These are phyloP conservation scores for Hydropsyche tenuis DNA, from an alignment of 1,140 invertebrate species.

Conservation along the genomic window DNA sequence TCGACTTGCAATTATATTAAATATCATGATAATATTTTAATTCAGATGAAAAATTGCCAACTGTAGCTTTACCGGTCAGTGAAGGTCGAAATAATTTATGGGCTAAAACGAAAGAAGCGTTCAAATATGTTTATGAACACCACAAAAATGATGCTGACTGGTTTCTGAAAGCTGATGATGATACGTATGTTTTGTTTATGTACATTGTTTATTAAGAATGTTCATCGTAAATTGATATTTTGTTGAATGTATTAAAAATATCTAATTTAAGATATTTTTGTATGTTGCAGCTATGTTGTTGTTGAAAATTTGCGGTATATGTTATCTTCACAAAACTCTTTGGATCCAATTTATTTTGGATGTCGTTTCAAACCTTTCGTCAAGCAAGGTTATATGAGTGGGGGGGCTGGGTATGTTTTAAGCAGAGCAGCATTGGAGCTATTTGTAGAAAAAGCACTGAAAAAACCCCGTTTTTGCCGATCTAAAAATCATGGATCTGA, in stretches of 20 bases:
- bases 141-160: slow-evolving; percentile 86
- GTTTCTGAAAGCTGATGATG: slow-evolving; percentile 95
- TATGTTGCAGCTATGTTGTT: slow-evolving; percentile 76
- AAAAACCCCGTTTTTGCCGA: slow-evolving; percentile 73
- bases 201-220: too few relatives aligned
- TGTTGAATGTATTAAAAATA: too few relatives aligned
- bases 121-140: slow-evolving; percentile 85
- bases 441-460: slow-evolving; percentile 77
- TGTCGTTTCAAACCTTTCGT: slow-evolving; percentile 89
- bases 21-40: neutral
- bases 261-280: too few relatives aligned
- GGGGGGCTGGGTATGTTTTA: slow-evolving; percentile 91
- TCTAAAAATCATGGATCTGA: slow-evolving; percentile 81
- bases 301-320: slow-evolving; percentile 92
- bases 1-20: neutral
- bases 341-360: slow-evolving; percentile 84
- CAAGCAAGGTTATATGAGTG: slow-evolving; percentile 91
- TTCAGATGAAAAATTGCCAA: slow-evolving; percentile 71
- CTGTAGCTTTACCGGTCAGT: slow-evolving; percentile 75
- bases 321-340: slow-evolving; percentile 75
- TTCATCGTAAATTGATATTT: neutral
- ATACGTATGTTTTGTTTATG: slow-evolving; percentile 75
- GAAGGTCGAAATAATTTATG: slow-evolving; percentile 92
- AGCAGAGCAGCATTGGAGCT: slow-evolving; percentile 78
- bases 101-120: slow-evolving; percentile 95